Conservation (phyloP, 35 echinoderm and acorn worm species). For the Anneissia japonica region DNA sequence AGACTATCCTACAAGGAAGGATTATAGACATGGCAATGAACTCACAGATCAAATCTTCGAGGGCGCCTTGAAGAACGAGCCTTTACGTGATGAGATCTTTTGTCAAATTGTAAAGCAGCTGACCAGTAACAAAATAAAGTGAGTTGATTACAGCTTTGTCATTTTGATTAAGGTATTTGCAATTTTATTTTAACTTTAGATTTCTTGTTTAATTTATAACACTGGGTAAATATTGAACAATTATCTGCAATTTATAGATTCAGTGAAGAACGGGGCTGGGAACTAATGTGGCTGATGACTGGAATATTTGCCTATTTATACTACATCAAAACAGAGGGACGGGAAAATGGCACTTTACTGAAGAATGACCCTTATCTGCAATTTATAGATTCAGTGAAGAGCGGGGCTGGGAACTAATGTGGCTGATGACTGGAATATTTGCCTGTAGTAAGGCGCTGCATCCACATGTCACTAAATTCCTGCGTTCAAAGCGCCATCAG, state of each 20-base stretch:
- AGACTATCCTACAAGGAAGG: conserved; percentile 21
- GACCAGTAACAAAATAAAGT: conserved; percentile 33
- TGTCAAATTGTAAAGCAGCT: conserved; percentile 46
- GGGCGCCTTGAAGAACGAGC: not conserved
- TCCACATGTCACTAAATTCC: conserved; percentile 19
- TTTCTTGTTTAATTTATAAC: not conserved
- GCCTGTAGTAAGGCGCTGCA: conserved; percentile 19
- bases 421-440: conserved; percentile 92
- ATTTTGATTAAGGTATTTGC: not conserved
- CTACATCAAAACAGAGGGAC: too few relatives aligned
- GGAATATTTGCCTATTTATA: conserved; percentile 6
- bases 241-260: not conserved
- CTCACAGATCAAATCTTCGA: conserved; percentile 8
- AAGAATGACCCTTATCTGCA: too few relatives aligned
- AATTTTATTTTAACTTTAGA: not conserved
- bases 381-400: conserved; percentile 87
- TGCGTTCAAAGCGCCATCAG: conserved; percentile 5
- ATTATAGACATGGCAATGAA: not conserved
- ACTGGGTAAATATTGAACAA: not conserved
- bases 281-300: conserved; percentile 38
- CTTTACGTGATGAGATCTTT: conserved; percentile 30
- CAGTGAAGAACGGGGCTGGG: conserved; percentile 24
- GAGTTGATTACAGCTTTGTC: too few relatives aligned
- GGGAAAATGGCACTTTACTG: too few relatives aligned
- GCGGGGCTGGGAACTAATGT: conserved; percentile 95